phyloP scores from a whole-genome alignment of 2,888 invertebrate genomes.

The Apotomis betuletana region DNA sequence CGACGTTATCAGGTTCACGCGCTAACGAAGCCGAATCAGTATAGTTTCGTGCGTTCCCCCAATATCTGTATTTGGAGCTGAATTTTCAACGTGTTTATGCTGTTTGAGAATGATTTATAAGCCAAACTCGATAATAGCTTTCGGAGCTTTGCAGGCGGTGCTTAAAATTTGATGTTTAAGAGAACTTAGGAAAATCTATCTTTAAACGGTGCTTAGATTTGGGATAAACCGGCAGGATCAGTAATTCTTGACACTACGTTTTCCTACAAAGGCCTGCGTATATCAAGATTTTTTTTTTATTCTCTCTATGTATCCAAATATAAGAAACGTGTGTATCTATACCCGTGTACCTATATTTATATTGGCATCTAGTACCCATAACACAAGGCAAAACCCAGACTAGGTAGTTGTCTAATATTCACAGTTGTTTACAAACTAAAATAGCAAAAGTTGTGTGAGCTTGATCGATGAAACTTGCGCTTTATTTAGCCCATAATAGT shows the following conservation, averaged over 20 bases:
- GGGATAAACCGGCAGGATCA: too few relatives aligned
- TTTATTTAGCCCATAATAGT: not conserved
- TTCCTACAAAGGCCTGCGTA: too few relatives aligned
- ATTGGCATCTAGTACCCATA: too few relatives aligned
- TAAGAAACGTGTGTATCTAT: too few relatives aligned
- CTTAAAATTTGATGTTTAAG: not conserved
- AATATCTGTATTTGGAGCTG: constrained; percentile 26
- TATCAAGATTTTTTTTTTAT: too few relatives aligned
- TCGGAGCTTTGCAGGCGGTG: not conserved
- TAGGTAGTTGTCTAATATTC: too few relatives aligned
- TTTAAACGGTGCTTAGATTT: too few relatives aligned
- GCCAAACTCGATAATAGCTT: not conserved
- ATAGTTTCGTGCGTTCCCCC: constrained; percentile 30
- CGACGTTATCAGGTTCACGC: constrained; percentile 55
- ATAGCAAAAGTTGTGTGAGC: not conserved
- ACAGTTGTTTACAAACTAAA: not conserved
- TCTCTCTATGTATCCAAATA: too few relatives aligned
- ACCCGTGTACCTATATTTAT: too few relatives aligned
- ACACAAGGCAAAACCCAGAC: too few relatives aligned
- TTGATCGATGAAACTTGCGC: not conserved
- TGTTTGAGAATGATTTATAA: constrained; percentile 9
- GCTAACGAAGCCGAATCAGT: constrained; percentile 46
- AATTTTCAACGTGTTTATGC: constrained; percentile 25
- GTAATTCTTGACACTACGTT: too few relatives aligned
- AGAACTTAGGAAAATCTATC: not conserved